Evolutionary conservation across 2,113 vertebrate genomes (phyloP), one percentile per base, ranked within the genome.

Genomic region (Cinclus cinclus): DNA sequence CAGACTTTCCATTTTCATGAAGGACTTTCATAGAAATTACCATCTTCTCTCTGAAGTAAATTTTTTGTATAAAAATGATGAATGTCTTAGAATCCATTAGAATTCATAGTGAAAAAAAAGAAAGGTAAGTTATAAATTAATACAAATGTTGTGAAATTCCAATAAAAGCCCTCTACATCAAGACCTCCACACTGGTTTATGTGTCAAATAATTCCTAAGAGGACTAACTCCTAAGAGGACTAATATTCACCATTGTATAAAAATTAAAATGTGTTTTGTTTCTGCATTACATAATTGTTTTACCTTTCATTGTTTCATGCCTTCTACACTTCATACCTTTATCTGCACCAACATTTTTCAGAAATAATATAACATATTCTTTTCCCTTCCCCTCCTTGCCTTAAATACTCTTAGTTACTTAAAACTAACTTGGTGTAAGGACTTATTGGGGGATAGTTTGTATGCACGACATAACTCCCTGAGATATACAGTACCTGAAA

Each of bases 1-100:
- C 75, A 86, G 83, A 92, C 90, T 88, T 95, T 97, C 95, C 94
- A 96, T 97, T 98, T 98, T 94, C 89, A 96, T 91, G 80, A 97
- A 91, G 71, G 89, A 95, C 91, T 88, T 96, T 70, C 87, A 88
- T 93, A 92, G 97, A 84, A 97, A 82, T 65, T 95, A 91, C 93
- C 94, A 96, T 94, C 93, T 91, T 89, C 63, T 94, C 80, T 92
- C 85, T 92, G 96, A 97, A 91, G 92, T 80, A 90, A 96, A 96
- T 96, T 97, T 97, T 97, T 87, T 86, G 91, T 94, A 95, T 94
- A n/a, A 90, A 97, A 97, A 83, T 93, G 83, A 97, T 94, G 74
- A 95, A 96, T 95, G 86, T 71, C 95, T 96, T 76, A 92, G 73
- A 82, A 74, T 44, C 47, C 58, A 87, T 94, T 89, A 86, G 76